phyloP scores from a whole-genome alignment of 2,113 vertebrate species.

The Pantherophis guttatus region DNA sequence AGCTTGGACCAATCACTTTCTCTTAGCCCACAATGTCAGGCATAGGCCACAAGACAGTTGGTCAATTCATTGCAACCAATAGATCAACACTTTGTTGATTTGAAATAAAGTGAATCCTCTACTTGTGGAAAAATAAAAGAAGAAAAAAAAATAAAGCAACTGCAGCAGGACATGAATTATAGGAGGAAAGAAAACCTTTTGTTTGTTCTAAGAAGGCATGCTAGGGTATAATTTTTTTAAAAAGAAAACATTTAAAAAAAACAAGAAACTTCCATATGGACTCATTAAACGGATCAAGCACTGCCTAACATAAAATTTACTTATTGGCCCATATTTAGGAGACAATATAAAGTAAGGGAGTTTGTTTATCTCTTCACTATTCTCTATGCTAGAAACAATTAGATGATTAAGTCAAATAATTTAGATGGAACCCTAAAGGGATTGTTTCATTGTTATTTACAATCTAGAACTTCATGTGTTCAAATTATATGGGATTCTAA shows the following conservation, averaged over 20 bases:
- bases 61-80: background rate
- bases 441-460: slow-evolving; percentile 27
- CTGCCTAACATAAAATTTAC: background rate
- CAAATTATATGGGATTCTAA: slow-evolving; percentile 52
- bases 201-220: background rate
- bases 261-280: background rate
- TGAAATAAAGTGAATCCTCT: background rate
- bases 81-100: background rate
- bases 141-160: background rate
- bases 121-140: background rate
- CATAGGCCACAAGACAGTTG: background rate
- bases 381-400: background rate
- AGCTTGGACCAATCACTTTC: background rate
- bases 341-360: background rate
- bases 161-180: background rate
- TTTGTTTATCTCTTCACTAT: background rate
- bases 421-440: background rate
- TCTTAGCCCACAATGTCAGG: background rate
- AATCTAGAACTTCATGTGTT: slow-evolving; percentile 40
- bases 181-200: too few relatives aligned
- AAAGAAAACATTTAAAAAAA: background rate
- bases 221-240: background rate
- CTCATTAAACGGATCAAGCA: background rate
- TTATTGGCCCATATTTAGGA: too few relatives aligned
- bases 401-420: background rate